Evolutionary conservation across 1,140 invertebrate genomes (phyloP), one percentile per base, ranked within the genome.

Genomic region (Caenorhabditis tropicalis): DNA sequence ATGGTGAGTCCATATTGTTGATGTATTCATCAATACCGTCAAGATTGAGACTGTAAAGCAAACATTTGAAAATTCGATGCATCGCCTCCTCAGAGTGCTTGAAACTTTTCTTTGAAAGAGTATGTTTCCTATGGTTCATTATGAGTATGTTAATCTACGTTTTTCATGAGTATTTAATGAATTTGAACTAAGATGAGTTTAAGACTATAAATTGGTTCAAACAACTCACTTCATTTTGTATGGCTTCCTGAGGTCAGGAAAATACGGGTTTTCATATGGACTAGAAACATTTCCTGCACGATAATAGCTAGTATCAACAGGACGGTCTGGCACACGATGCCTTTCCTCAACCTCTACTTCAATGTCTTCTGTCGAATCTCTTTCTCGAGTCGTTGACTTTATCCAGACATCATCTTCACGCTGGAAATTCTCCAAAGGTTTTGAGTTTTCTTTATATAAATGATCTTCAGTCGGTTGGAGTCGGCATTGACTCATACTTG

Each of bases 231-330:
- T 46, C 65, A 74, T 74, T 24, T 39, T 74, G 33, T 74, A 74
- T 74, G 65, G 65, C 36, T 74, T 74, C 15, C 65, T n/a, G 7
- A 74, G 65, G 33, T 74, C 65, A 6, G 65, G 65, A 43, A 74
- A 74, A 74, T 74, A 74, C 7, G 65, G 65, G n/a, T 74, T 74
- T 6, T 9, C 36, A 24, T 74, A 74, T 6, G 65, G 65, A 24
- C 15, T 46, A 6, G 21, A 9, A 12, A 43, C 24, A 24, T 74
- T 21, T 19, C 0, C n/a, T 1, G 4, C 15, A 0, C 4, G 24
- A 10, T n/a, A 33, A 43, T 74, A 15, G 3, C 36, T n/a, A 9
- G 36, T 74, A 3, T 21, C 29, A 12, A 43, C 36, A 24, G 65
- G 36, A 4, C 7, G 5, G 21, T 74, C 65, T 4, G 15, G 0